Conservation (phyloP, 1,140 invertebrate species). For the Halesus radiatus region DNA sequence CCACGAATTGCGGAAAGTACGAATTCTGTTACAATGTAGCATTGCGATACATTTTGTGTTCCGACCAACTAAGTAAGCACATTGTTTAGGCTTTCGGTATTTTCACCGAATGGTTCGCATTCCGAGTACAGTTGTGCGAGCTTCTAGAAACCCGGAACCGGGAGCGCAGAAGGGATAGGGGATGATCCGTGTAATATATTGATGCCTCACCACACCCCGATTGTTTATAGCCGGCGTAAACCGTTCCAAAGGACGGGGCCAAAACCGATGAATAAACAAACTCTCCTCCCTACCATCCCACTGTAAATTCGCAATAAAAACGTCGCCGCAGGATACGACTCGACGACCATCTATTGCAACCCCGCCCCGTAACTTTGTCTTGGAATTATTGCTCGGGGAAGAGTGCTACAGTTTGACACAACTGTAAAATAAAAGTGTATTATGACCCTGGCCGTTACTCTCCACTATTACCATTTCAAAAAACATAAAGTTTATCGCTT, state of each 20-base stretch:
- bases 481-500: too few relatives aligned
- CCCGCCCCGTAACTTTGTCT: slow-evolving; percentile 12
- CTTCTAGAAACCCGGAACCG: background rate
- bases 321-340: slow-evolving; percentile 34
- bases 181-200: slow-evolving; percentile 39
- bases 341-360: background rate
- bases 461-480: too few relatives aligned
- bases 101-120: too few relatives aligned
- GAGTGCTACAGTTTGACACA: background rate
- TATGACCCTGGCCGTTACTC: too few relatives aligned
- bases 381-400: slow-evolving; percentile 1
- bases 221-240: slow-evolving; percentile 35
- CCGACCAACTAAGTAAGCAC: too few relatives aligned
- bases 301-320: slow-evolving; percentile 49
- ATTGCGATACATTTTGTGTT: too few relatives aligned
- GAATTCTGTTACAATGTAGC: too few relatives aligned
- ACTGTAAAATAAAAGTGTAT: background rate
- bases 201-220: slow-evolving; percentile 26
- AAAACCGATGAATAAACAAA: slow-evolving; percentile 44
- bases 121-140: too few relatives aligned
- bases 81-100: too few relatives aligned
- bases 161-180: slow-evolving; percentile 1
- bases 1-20: too few relatives aligned
- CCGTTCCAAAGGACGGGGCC: slow-evolving; percentile 16
- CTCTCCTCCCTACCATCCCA: background rate